Base-by-base conservation (phyloP, 64 coral and sea anemone genomes). In the Astreopora myriophthalma region DNA sequence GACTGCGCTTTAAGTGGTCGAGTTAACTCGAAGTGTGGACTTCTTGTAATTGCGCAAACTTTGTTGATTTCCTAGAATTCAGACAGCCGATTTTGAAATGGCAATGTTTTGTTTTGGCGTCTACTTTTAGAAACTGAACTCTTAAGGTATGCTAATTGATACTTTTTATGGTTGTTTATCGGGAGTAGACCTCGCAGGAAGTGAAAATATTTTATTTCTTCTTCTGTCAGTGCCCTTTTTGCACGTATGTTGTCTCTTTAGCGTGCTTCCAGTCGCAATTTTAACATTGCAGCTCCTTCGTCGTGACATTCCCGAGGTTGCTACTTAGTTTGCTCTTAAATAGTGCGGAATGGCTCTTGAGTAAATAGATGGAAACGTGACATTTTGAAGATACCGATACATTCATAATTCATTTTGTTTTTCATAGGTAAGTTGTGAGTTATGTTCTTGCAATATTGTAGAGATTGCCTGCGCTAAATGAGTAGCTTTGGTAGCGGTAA, bases 361-460 rank as follows among this genome's bases (percentile, higher is more conserved):
- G 57, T 83, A 83, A 83, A 64, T 23, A 83, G n/a, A n/a, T 64
- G 6, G 34, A 61, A 83, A 63, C 55, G 52, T 63, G 33, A 63
- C 30, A 23, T 83, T 83, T 64, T 83, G 79, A 83, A 83, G 79
- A 83, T 83, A 65, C 79, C 79, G 79, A 83, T 83, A n/a, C 57
- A 83, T 83, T 83, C 79, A 83, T 83, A 65, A 83, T 83, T 83
- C 79, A 83, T 80, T 48, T 11, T 48, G 6, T 19, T 60, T 52
- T 60, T 20, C 27, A 60, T 22, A 61, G 22, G 16, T 34, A 24
- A 80, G 51, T 52, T 60, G 44, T 77, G 74, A 77, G 76, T 80
- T 48, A 80, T 83, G 79, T 64, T 64, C 33, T 5, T 27, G 23
- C 44, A 78, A 25, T 6, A 8, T 80, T 25, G 48, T 19, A 32